Percentiles rank a stretch among this genome's conserved stretches.
Conservation (phyloP, 2,113 vertebrate species). For the Xenopus borealis region DNA sequence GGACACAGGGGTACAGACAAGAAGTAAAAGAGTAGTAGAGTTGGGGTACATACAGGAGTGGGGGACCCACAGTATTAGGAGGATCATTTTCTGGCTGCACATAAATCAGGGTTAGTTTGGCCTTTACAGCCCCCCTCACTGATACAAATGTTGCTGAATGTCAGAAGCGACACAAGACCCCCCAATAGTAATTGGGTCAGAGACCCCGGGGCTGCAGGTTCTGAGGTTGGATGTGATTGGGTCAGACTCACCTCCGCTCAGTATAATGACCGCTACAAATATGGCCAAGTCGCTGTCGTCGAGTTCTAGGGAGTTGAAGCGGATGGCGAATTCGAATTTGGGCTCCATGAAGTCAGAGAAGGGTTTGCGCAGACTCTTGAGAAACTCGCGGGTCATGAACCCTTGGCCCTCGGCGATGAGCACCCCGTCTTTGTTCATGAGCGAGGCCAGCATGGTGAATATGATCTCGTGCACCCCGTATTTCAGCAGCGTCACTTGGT, state of each 20-base stretch:
- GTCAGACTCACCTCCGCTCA: constrained; percentile 85
- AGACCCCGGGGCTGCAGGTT: too few species aligned
- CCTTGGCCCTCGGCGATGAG: constrained; percentile 93
- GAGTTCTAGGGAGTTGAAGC: constrained; percentile 95
- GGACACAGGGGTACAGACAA: too few species aligned
- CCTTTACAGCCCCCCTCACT: too few species aligned
- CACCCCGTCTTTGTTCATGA: constrained; percentile 98
- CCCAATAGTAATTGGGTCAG: too few species aligned
- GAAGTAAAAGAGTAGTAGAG: too few species aligned
- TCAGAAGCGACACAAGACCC: too few species aligned
- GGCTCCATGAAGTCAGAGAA: constrained; percentile 97
- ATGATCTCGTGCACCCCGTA: constrained; percentile 95
- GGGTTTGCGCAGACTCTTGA: constrained; percentile 95
- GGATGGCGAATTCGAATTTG: constrained; percentile 97
- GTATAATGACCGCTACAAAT: constrained; percentile 96
- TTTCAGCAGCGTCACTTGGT: constrained; percentile 96
- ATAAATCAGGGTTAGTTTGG: too few species aligned
- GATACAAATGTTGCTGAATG: too few species aligned
- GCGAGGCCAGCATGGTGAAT: constrained; percentile 90
- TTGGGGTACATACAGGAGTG: too few species aligned
- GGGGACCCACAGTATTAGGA: too few species aligned
- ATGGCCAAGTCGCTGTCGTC: constrained; percentile 97
- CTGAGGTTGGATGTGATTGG: too few species aligned
- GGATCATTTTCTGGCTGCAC: too few species aligned
- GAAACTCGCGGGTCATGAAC: constrained; percentile 97